A percentile compares a stretch with the other conserved stretches of the same genome.
Evolutionary conservation across 2,113 vertebrate genomes (phyloP).

Genomic region (Plectropomus leopardus): DNA sequence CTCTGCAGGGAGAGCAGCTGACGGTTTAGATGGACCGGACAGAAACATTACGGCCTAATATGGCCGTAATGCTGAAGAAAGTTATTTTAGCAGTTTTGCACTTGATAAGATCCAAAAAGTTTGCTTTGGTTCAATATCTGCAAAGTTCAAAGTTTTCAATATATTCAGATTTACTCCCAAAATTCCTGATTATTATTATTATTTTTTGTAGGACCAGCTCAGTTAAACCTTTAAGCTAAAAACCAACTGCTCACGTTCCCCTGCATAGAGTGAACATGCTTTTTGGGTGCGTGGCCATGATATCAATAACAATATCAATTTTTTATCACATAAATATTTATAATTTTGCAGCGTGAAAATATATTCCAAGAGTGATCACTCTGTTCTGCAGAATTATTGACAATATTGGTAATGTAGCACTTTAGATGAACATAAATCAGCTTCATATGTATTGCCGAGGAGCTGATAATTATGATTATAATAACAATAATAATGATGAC

Average conservation of each 20-base stretch:
- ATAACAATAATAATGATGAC: no score
- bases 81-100: background rate
- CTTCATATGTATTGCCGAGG: no score
- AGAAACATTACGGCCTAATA: background rate
- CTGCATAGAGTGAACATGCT: background rate
- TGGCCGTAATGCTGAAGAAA: background rate
- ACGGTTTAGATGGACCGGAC: background rate
- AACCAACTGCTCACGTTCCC: background rate
- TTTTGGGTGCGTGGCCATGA: background rate
- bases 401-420: no score
- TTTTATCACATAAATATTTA: background rate
- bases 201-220: background rate
- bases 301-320: background rate
- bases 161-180: background rate
- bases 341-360: background rate
- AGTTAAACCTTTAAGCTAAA: background rate
- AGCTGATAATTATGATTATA: no score
- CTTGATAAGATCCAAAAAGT: background rate
- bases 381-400: no score
- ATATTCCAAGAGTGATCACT: background rate
- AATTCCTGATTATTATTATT: no score
- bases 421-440: no score
- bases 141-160: background rate
- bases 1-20: background rate
- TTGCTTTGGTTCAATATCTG: background rate